Percentiles rank a stretch among this genome's conserved stretches.
Evolutionary conservation across 2,113 vertebrate genomes (phyloP).

Genomic region (Syngnathus typhle): DNA sequence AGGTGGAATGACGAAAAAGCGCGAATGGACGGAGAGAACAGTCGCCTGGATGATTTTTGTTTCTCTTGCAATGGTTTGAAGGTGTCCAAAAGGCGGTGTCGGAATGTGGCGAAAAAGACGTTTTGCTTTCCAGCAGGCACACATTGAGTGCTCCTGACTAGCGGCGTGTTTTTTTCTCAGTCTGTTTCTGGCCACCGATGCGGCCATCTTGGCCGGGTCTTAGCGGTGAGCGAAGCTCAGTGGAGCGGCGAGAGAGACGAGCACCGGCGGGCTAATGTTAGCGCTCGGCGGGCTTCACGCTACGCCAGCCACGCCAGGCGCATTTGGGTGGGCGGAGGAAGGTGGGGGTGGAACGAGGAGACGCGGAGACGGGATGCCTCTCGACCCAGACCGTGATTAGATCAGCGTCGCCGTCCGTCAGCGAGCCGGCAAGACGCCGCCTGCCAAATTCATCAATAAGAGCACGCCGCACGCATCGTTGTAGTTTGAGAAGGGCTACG

Average conservation of each 20-base stretch:
- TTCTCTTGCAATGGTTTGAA: too few relatives aligned
- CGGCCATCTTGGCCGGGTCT: constrained; percentile 20
- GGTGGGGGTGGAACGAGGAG: constrained; percentile 33
- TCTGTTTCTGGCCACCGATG: neutral
- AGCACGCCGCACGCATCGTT: neutral
- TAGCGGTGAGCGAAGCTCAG: constrained; percentile 51
- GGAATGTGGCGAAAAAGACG: neutral
- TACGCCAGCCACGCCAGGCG: constrained; percentile 62
- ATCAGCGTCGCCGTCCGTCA: constrained; percentile 57
- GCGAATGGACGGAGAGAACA: too few relatives aligned
- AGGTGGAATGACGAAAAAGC: too few relatives aligned
- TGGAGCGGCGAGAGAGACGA: constrained; percentile 61
- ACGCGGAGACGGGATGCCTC: constrained; percentile 50
- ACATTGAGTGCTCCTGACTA: neutral
- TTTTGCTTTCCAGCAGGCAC: neutral
- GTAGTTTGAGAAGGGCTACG: neutral
- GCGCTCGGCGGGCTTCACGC: constrained; percentile 58
- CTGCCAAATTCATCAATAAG: constrained; percentile 33
- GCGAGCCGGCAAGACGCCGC: constrained; percentile 18
- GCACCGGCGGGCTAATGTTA: constrained; percentile 49
- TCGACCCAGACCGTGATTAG: constrained; percentile 61
- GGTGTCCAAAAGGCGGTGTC: neutral
- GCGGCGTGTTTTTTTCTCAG: neutral
- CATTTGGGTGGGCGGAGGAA: constrained; percentile 31
- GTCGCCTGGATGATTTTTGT: too few relatives aligned